Percentiles rank a stretch among this genome's conserved stretches.
Conservation (phyloP, 2,888 invertebrate species). For the Lepidocyrtoides sp. region DNA sequence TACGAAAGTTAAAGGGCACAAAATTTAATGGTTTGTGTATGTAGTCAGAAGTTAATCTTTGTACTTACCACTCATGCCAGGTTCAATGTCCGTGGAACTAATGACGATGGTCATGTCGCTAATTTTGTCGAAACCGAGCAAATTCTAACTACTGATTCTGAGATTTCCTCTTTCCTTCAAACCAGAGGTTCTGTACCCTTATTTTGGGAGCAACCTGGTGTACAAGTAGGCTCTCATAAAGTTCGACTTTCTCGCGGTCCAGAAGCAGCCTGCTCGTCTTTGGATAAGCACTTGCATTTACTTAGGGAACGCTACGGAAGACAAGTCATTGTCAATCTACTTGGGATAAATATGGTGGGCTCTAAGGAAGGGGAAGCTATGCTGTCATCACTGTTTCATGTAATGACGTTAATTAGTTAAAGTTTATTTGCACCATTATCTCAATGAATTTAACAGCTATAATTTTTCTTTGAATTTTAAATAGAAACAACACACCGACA, state of each 20-base stretch:
- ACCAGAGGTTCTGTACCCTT: slow-evolving; percentile 98
- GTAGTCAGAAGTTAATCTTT: no score
- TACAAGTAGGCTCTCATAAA: slow-evolving; percentile 99
- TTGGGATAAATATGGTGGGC: slow-evolving; percentile 96
- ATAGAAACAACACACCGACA: slow-evolving; percentile 84
- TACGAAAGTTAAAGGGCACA: not conserved
- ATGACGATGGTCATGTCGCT: slow-evolving; percentile 99
- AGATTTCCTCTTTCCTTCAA: slow-evolving; percentile 95
- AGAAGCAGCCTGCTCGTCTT: slow-evolving; percentile 97
- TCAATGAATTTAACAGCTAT: no score
- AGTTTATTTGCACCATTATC: not conserved
- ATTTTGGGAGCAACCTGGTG: slow-evolving; percentile 99
- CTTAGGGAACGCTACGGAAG: slow-evolving; percentile 96
- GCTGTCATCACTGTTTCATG: slow-evolving; percentile 96
- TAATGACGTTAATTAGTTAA: slow-evolving; percentile 84
- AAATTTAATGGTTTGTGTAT: not conserved
- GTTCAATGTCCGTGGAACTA: slow-evolving; percentile 99
- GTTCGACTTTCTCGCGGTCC: slow-evolving; percentile 98
- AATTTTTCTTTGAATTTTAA: slow-evolving; percentile 20
- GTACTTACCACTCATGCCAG: slow-evolving; percentile 87
- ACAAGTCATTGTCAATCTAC: slow-evolving; percentile 96
- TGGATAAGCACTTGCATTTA: slow-evolving; percentile 95
- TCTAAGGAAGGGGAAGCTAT: slow-evolving; percentile 99
- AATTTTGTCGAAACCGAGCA: slow-evolving; percentile 99
- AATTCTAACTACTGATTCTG: slow-evolving; percentile 96